Percentiles rank a stretch among this genome's conserved stretches.
Evolutionary conservation across 2,113 vertebrate genomes (phyloP).

Genomic region (Sebastes fasciatus): DNA sequence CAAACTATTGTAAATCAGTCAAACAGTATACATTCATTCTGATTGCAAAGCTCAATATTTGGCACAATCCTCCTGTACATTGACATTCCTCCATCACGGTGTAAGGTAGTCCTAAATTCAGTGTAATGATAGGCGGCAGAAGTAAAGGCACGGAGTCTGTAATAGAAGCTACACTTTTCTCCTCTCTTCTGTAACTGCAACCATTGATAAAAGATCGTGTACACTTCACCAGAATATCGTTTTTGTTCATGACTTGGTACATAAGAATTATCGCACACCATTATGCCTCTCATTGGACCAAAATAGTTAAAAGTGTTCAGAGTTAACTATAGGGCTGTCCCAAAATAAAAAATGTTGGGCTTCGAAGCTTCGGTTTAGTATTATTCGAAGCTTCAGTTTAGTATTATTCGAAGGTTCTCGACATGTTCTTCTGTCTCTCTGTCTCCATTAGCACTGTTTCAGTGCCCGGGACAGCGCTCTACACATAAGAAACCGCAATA

Average conservation of each 20-base stretch:
- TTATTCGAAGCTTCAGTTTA: too few species aligned
- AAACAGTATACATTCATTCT: constrained; percentile 69
- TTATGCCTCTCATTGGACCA: constrained; percentile 15
- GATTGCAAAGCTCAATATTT: constrained; percentile 59
- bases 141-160: constrained; percentile 6
- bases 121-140: constrained; percentile 43
- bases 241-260: constrained; percentile 27
- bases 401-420: too few species aligned
- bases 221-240: constrained; percentile 16
- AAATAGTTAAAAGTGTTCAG: constrained; percentile 31
- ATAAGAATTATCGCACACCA: constrained; percentile 49
- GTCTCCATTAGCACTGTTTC: too few species aligned
- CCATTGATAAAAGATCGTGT: constrained; percentile 18
- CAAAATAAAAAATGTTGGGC: too few species aligned
- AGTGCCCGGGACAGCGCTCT: too few species aligned
- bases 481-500: too few species aligned
- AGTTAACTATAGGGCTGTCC: constrained; percentile 21
- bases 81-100: constrained; percentile 51
- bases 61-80: constrained; percentile 51
- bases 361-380: too few species aligned
- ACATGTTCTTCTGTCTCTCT: too few species aligned
- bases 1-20: constrained; percentile 28
- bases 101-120: constrained; percentile 59
- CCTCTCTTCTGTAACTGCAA: constrained; percentile 15
- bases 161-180: constrained; percentile 20